Evolutionary conservation across 2,888 invertebrate genomes (phyloP).

Genomic region (Seira musarum): DNA sequence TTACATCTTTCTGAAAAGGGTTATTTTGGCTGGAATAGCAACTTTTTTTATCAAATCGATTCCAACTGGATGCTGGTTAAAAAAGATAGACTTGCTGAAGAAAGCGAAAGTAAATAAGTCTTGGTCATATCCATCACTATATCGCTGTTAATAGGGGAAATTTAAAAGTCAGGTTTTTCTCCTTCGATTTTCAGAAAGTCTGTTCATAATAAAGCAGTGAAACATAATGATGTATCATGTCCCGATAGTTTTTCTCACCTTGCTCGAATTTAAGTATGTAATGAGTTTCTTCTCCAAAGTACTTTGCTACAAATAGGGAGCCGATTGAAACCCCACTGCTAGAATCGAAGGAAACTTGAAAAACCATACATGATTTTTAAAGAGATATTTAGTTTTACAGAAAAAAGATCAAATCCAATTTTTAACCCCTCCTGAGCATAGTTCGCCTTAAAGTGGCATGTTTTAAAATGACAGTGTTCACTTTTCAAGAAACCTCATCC

Average conservation of each 20-base stretch:
- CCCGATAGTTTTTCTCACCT: slow-evolving; percentile 6
- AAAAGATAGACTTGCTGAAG: too few relatives aligned
- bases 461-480: slow-evolving; percentile 7
- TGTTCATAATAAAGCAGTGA: too few relatives aligned
- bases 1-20: too few relatives aligned
- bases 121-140: too few relatives aligned
- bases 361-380: not conserved
- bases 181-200: too few relatives aligned
- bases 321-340: not conserved
- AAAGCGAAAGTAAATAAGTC: too few relatives aligned
- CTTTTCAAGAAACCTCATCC: slow-evolving; percentile 23
- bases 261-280: not conserved
- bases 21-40: too few relatives aligned
- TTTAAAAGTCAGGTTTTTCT: too few relatives aligned
- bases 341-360: not conserved
- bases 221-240: slow-evolving; percentile 8
- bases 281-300: not conserved
- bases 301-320: not conserved
- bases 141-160: too few relatives aligned
- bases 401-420: not conserved
- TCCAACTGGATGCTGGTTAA: too few relatives aligned
- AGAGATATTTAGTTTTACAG: not conserved
- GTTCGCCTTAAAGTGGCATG: not conserved
- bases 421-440: not conserved
- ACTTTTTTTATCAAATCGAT: too few relatives aligned